Percentiles rank a stretch among this genome's conserved stretches.
Evolutionary conservation across 2,888 invertebrate genomes (phyloP).

Genomic region (Encarsia formosa): DNA sequence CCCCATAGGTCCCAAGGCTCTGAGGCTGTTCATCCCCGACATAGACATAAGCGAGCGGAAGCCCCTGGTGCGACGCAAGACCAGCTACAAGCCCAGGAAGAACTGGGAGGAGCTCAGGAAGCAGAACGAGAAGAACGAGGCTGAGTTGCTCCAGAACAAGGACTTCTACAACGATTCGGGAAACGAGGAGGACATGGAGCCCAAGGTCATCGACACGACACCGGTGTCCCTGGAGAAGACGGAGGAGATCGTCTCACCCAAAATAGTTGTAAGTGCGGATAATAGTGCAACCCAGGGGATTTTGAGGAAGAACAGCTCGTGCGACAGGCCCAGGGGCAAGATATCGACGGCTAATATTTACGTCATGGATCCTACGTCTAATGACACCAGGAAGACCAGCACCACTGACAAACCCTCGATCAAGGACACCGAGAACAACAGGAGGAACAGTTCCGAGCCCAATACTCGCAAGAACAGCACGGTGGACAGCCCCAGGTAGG

Average conservation of each 20-base stretch:
- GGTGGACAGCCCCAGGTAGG: too few relatives aligned
- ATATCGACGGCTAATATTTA: too few relatives aligned
- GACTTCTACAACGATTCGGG: conserved; percentile 41
- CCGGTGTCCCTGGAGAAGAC: too few relatives aligned
- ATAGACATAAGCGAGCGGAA: conserved; percentile 49
- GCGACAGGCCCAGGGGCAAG: too few relatives aligned
- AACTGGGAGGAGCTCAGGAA: conserved; percentile 49
- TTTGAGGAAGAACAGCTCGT: too few relatives aligned
- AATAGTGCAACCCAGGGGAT: too few relatives aligned
- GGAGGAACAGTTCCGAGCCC: background rate
- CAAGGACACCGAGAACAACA: background rate
- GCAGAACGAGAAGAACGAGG: conserved; percentile 46
- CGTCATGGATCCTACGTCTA: too few relatives aligned
- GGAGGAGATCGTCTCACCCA: too few relatives aligned
- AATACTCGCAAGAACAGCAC: background rate
- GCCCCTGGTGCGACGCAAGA: conserved; percentile 43
- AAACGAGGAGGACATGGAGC: conserved; percentile 42
- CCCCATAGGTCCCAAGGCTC: conserved; percentile 52
- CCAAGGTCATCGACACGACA: conserved; percentile 26
- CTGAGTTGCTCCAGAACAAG: conserved; percentile 39
- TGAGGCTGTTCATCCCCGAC: conserved; percentile 52
- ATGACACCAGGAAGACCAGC: too few relatives aligned
- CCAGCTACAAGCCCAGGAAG: conserved; percentile 48
- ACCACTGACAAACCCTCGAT: too few relatives aligned
- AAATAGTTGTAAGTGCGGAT: too few relatives aligned